A percentile compares a stretch with the other conserved stretches of the same genome.
These are phyloP conservation scores for Lethrus apterus DNA, from an alignment of 1,140 invertebrate genomes.

Conservation along the genomic window DNA sequence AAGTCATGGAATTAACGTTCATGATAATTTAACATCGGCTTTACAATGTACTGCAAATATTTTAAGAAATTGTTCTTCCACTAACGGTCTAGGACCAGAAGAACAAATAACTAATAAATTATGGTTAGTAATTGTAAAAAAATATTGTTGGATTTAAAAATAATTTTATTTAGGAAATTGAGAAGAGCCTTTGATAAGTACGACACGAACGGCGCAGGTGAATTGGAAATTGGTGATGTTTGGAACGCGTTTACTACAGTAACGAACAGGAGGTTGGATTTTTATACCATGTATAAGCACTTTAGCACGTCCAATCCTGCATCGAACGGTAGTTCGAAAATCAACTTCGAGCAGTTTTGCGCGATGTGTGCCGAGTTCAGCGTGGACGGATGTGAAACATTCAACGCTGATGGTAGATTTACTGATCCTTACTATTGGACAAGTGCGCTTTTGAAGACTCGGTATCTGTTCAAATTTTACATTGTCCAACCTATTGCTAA, in stretches of 20 bases:
- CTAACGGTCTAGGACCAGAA: constrained; percentile 32
- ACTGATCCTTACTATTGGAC: constrained; percentile 33
- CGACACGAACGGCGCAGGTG: constrained; percentile 26
- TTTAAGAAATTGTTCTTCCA: constrained; percentile 37
- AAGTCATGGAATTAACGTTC: constrained; percentile 54
- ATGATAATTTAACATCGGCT: constrained; percentile 53
- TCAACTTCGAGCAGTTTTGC: constrained; percentile 50
- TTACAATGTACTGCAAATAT: constrained; percentile 55
- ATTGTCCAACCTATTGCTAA: constrained; percentile 28
- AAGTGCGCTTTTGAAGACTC: constrained; percentile 36
- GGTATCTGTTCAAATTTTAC: constrained; percentile 33
- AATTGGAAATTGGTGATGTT: constrained; percentile 31
- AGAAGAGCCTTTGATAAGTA: constrained; percentile 36
- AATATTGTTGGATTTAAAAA: constrained; percentile 8
- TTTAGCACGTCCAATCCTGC: constrained; percentile 20
- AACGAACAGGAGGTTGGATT: constrained; percentile 32
- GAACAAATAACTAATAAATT: constrained; percentile 37
- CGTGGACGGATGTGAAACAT: constrained; percentile 36
- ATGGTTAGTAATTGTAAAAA: constrained; percentile 25
- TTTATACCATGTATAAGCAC: constrained; percentile 32
- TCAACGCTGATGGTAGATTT: constrained; percentile 34
- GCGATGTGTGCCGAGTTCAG: constrained; percentile 49
- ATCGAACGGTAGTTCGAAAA: constrained; percentile 13
- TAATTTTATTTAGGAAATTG: constrained; percentile 30
- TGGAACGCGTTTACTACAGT: constrained; percentile 33